Evolutionary conservation across 2,888 invertebrate genomes (phyloP), one percentile per base, ranked within the genome.

Genomic region (Polymixis flavicincta): DNA sequence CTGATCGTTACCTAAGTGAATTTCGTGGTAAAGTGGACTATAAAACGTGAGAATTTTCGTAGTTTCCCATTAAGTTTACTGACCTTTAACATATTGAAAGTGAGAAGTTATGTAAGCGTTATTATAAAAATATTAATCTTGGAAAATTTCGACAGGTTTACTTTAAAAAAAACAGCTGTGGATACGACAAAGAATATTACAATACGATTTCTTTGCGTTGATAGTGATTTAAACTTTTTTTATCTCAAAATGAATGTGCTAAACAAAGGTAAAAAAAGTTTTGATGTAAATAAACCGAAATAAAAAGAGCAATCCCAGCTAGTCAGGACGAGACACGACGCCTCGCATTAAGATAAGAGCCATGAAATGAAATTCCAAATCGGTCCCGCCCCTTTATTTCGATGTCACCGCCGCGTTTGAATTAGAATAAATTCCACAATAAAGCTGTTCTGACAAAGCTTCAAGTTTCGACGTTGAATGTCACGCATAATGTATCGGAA

Each of bases 401-500:
- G 89, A 88, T 89, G 90, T 92, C 90, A 90, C 89, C 88, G 89
- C 88, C 74, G 87, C 85, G 81, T 86, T 88, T 86, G 83, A 88
- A 82, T 89, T 82, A 85, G 87, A 90, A 92, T 91, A 92, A n/a
- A 91, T 91, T 89, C 83, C 86, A 89, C 89, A 91, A 92, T 91
- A 92, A 92, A 92, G 86, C 90, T 90, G 90, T 92, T 90, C 85
- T 87, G 88, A 90, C 90, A 90, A 91, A 91, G 88, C 87, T 86
- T 83, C 85, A 85, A 88, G 84, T 83, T 90, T 88, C 85, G 88
- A 90, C 89, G 86, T 86, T 82, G 88, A 92, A 91, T 92, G 92
- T 92, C 92, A 92, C 90, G 92, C 90, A 90, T 92, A 93, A 92
- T 91, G 90, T 92, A 94, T 93, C 92, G 93, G 93, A 94, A 92